A percentile compares a stretch with the other conserved stretches of the same genome.
phyloP scores from a whole-genome alignment of 2,113 vertebrate genomes.

The Halichoerus grypus region DNA sequence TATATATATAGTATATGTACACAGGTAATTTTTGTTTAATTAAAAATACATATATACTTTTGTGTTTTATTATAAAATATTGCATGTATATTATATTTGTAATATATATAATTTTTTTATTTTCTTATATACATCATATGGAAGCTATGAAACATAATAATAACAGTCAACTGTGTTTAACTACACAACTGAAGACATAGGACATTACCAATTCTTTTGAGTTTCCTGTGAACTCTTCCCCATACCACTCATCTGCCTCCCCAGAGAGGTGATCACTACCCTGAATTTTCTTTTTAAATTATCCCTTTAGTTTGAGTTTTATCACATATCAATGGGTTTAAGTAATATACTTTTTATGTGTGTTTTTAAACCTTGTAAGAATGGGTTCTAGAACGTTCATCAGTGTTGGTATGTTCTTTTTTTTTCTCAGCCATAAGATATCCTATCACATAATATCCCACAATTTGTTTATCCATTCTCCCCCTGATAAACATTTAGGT shows the following conservation, averaged over 20 bases:
- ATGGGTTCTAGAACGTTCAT: constrained; percentile 12
- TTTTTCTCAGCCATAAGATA: not conserved
- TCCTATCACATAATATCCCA: not conserved
- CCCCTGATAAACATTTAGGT: not conserved
- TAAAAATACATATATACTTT: not conserved
- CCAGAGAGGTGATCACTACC: not conserved
- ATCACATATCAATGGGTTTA: not conserved
- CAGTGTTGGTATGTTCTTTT: not conserved
- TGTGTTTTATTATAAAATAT: not conserved
- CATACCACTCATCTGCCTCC: not conserved
- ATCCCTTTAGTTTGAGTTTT: constrained; percentile 4
- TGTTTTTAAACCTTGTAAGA: not conserved
- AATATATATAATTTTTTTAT: not conserved
- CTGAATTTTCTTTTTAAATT: not conserved
- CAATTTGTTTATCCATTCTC: not conserved
- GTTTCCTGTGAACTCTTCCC: not conserved
- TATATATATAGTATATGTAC: not conserved
- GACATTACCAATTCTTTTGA: not conserved
- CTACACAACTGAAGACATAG: not conserved
- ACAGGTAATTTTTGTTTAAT: not conserved
- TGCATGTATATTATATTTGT: not conserved
- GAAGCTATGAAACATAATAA: not conserved
- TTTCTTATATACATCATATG: not conserved
- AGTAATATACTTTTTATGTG: not conserved
- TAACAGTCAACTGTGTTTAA: not conserved